Evolutionary conservation across 2,888 invertebrate genomes (phyloP).

Genomic region (Lochmaea capreae): DNA sequence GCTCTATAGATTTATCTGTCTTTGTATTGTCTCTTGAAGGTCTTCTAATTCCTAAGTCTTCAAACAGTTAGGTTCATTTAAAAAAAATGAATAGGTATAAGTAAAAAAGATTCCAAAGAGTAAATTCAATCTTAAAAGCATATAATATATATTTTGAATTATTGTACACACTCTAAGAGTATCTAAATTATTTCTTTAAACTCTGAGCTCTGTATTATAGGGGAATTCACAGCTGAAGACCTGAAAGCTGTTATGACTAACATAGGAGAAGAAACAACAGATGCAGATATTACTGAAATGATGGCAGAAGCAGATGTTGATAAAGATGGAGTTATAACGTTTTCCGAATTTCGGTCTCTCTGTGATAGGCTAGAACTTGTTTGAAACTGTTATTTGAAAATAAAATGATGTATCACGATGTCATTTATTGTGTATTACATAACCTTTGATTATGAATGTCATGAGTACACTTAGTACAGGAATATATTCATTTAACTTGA

Average conservation of each 20-base stretch:
- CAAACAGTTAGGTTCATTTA: no score
- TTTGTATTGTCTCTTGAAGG: no score
- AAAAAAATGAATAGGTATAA: no score
- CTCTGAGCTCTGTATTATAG: not conserved
- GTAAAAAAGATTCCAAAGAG: no score
- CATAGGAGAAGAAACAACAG: conserved; percentile 13
- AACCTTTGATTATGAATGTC: no score
- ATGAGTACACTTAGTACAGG: no score
- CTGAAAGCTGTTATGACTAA: conserved; percentile 14
- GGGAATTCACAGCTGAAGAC: conserved; percentile 13
- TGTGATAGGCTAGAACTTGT: conserved; percentile 16
- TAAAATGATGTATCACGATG: not conserved
- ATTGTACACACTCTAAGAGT: not conserved
- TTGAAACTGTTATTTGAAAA: not conserved
- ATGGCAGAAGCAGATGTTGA: conserved; percentile 24
- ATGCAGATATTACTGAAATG: conserved; percentile 21
- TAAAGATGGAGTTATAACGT: conserved; percentile 15
- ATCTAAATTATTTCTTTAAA: no score
- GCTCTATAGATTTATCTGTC: no score
- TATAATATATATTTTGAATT: not conserved
- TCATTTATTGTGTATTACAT: not conserved
- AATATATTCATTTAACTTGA: no score
- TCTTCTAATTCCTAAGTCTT: no score
- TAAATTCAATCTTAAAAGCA: no score
- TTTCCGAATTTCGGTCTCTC: conserved; percentile 17